phyloP scores from a whole-genome alignment of 1,140 invertebrate species.

The Dysdera silvatica region DNA sequence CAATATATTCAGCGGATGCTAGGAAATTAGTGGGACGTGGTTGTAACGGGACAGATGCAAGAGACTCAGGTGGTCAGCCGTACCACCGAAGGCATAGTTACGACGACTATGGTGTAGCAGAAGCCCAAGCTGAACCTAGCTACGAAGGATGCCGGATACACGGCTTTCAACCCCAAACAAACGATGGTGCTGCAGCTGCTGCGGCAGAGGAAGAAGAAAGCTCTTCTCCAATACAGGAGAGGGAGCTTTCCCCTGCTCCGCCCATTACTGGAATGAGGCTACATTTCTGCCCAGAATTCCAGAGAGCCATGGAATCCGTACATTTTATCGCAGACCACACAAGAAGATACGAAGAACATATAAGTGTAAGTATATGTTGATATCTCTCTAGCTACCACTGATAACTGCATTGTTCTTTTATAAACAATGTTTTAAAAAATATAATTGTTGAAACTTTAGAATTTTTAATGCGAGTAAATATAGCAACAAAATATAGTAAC shows the following conservation, averaged over 20 bases:
- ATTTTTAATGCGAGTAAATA: no score
- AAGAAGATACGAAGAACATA: slow-evolving; percentile 86
- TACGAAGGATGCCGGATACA: slow-evolving; percentile 23
- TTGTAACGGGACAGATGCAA: background rate
- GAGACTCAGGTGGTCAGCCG: background rate
- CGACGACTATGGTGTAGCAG: slow-evolving; percentile 9
- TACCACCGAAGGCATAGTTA: slow-evolving; percentile 11
- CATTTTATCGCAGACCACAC: slow-evolving; percentile 95
- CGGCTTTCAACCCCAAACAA: slow-evolving; percentile 8
- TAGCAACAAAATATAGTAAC: no score
- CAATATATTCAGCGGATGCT: slow-evolving; percentile 30
- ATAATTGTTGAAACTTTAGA: no score
- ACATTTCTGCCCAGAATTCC: slow-evolving; percentile 58
- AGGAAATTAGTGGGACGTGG: slow-evolving; percentile 13
- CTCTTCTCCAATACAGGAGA: background rate
- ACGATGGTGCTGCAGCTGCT: background rate
- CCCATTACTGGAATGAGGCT: slow-evolving; percentile 6
- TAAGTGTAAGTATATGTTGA: slow-evolving; percentile 66
- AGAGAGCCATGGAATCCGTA: slow-evolving; percentile 83
- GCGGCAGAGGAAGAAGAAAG: slow-evolving; percentile 9
- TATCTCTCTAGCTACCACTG: no score
- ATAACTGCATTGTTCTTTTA: no score
- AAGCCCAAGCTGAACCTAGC: background rate
- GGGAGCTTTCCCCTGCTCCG: slow-evolving; percentile 3
- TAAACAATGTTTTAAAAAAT: no score